Evolutionary conservation across 2,797 vertebrate species (phyloP).

Genomic region (Rhincodon typus): DNA sequence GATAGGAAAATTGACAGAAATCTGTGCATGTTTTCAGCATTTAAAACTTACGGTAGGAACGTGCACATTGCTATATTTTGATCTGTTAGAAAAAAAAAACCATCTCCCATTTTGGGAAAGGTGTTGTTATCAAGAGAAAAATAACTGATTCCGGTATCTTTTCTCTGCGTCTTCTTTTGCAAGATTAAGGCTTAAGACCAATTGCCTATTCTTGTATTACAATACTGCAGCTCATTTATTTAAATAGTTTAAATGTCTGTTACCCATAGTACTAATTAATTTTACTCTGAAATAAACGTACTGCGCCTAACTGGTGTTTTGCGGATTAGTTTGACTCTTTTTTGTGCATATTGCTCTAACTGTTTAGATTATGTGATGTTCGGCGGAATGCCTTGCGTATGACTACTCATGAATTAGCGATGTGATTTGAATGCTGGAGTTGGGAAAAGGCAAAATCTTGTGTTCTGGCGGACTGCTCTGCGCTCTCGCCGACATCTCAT

Average conservation of each 20-base stretch:
- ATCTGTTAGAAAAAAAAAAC: neutral
- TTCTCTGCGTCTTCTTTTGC: neutral
- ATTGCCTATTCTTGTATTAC: neutral
- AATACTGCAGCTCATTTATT: neutral
- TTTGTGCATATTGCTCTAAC: neutral
- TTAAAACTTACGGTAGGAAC: conserved; percentile 35
- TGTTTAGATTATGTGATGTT: neutral
- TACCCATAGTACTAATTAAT: neutral
- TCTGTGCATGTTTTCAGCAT: conserved; percentile 36
- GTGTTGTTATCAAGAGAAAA: neutral
- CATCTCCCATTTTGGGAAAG: conserved; percentile 22
- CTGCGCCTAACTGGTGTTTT: neutral
- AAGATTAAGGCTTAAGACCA: neutral
- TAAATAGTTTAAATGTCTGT: neutral
- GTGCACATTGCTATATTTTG: conserved; percentile 36
- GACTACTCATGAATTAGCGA: neutral
- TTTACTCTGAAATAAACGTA: conserved; percentile 26
- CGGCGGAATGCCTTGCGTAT: neutral
- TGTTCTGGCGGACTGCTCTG: neutral
- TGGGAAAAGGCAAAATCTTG: neutral
- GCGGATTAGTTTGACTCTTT: conserved; percentile 21
- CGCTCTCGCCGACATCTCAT: neutral
- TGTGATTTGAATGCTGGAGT: neutral
- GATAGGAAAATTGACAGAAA: conserved; percentile 36
- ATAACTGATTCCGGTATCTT: neutral